Conservation (phyloP, 2,113 vertebrate genomes). For the Agelaius tricolor region DNA sequence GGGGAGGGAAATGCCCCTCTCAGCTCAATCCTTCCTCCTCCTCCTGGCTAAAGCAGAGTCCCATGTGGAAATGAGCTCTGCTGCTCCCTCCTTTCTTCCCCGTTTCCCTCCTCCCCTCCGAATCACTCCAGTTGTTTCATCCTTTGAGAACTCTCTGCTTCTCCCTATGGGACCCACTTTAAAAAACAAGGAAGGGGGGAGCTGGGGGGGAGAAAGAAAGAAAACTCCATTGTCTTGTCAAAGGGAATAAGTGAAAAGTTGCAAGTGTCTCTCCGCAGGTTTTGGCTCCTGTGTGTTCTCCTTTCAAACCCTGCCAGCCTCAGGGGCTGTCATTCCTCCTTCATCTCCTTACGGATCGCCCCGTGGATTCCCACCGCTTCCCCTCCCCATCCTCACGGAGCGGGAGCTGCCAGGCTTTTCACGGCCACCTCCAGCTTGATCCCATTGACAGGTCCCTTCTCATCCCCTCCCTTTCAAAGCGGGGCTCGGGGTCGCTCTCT, state of each 20-base stretch:
- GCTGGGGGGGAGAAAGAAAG: not conserved
- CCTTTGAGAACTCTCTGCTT: slow-evolving; percentile 48
- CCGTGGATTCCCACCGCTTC: slow-evolving; percentile 38
- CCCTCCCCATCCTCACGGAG: not conserved
- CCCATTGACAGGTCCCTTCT: slow-evolving; percentile 48
- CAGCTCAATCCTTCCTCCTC: not conserved
- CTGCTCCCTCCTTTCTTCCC: not conserved
- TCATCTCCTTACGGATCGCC: slow-evolving; percentile 55
- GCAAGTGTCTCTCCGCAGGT: slow-evolving; percentile 50
- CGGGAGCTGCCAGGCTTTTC: slow-evolving; percentile 18
- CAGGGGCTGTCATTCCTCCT: slow-evolving; percentile 50
- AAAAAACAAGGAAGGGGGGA: slow-evolving; percentile 30
- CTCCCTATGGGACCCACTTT: slow-evolving; percentile 60
- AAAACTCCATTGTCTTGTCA: slow-evolving; percentile 67
- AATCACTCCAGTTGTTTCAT: not conserved
- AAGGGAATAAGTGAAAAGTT: slow-evolving; percentile 64
- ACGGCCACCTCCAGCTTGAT: slow-evolving; percentile 11
- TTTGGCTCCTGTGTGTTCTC: slow-evolving; percentile 54
- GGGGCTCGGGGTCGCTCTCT: not conserved
- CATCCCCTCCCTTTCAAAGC: slow-evolving; percentile 26
- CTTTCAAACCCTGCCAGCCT: slow-evolving; percentile 59
- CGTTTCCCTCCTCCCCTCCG: not conserved
- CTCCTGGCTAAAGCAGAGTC: not conserved
- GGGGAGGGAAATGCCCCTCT: not conserved
- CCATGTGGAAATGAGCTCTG: rapidly evolving